Evolutionary conservation across 2,113 vertebrate species (phyloP).

Genomic region (Erpornis zantholeuca): DNA sequence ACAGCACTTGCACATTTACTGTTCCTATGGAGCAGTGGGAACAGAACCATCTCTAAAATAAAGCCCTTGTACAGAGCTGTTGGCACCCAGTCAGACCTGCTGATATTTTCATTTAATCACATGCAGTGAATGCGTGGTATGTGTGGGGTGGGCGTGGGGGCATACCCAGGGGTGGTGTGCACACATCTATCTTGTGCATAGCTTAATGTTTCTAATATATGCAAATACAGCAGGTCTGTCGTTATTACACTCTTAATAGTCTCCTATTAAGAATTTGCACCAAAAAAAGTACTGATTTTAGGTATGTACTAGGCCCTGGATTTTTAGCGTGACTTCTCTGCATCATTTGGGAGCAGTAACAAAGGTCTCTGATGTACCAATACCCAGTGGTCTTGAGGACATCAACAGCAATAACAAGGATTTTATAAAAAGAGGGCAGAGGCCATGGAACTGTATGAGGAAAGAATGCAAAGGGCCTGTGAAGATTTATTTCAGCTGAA

Average conservation of each 20-base stretch:
- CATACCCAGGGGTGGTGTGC: neutral
- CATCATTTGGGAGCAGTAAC: neutral
- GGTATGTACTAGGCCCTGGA: neutral
- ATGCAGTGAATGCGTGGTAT: neutral
- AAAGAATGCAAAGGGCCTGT: neutral
- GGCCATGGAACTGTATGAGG: neutral
- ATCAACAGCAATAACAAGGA: neutral
- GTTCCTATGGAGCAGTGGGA: neutral
- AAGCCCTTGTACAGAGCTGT: neutral
- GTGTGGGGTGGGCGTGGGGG: neutral
- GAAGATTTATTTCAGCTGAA: conserved; percentile 15
- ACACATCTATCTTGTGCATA: neutral
- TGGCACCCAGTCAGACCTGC: neutral
- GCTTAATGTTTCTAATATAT: neutral
- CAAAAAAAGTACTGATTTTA: neutral
- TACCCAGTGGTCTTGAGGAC: neutral
- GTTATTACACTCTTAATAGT: neutral
- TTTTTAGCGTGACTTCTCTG: neutral
- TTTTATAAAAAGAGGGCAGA: neutral
- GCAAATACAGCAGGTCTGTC: neutral
- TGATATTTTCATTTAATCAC: neutral
- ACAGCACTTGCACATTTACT: neutral
- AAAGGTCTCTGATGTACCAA: neutral
- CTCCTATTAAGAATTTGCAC: neutral
- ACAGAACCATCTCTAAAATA: neutral